These are phyloP conservation scores for Patella pellucida DNA, from an alignment of 2,888 invertebrate species.

Conservation along the genomic window DNA sequence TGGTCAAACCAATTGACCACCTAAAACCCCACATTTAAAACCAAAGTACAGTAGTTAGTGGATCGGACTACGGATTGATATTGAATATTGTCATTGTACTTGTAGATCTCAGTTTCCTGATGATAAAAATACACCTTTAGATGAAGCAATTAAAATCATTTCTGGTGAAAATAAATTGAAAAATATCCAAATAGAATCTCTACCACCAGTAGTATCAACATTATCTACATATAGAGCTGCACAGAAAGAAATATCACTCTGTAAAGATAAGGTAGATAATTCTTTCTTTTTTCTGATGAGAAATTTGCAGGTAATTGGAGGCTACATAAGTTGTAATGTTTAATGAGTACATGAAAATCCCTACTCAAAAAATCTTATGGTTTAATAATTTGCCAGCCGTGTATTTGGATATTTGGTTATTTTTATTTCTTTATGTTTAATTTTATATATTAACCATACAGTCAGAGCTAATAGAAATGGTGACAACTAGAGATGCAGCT, in stretches of 20 bases:
- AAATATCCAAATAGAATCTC: slow-evolving; percentile 44
- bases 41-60: too few species aligned
- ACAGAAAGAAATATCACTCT: slow-evolving; percentile 56
- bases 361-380: too few species aligned
- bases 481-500: slow-evolving; percentile 44
- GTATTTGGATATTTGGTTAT: too few species aligned
- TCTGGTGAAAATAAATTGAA: slow-evolving; percentile 43
- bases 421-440: too few species aligned
- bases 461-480: slow-evolving; percentile 46
- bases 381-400: too few species aligned
- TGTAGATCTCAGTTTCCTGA: slow-evolving; percentile 59
- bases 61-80: too few species aligned
- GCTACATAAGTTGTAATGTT: too few species aligned
- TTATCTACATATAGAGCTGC: slow-evolving; percentile 50
- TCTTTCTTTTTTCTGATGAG: too few species aligned
- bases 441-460: slow-evolving; percentile 26
- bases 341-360: too few species aligned
- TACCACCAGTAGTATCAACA: slow-evolving; percentile 49
- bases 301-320: too few species aligned
- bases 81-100: not conserved
- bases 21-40: too few species aligned
- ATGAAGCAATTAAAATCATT: slow-evolving; percentile 51
- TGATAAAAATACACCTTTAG: slow-evolving; percentile 45
- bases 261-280: slow-evolving; percentile 46
- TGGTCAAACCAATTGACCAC: too few species aligned